Percentiles rank a stretch among this genome's conserved stretches.
Evolutionary conservation across 2,113 vertebrate genomes (phyloP).

Genomic region (Lampris megalopsis): DNA sequence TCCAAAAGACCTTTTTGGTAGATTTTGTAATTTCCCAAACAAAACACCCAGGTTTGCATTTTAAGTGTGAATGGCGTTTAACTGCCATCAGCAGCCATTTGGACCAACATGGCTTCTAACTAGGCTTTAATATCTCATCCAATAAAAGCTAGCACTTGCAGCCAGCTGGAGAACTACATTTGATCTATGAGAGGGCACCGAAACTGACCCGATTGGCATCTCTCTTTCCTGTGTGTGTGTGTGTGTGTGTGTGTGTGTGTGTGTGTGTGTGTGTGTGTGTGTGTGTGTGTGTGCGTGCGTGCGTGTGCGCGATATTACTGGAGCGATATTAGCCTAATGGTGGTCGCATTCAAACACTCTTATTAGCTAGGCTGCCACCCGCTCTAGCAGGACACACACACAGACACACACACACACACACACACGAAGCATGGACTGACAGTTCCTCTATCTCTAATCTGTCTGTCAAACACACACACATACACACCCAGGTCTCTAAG

Average conservation of each 20-base stretch:
- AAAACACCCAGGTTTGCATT: constrained; percentile 12
- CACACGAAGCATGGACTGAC: neutral
- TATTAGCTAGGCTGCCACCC: constrained; percentile 84
- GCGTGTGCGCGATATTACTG: constrained; percentile 60
- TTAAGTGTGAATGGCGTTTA: constrained; percentile 61
- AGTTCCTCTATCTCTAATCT: constrained; percentile 55
- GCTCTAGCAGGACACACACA: constrained; percentile 61
- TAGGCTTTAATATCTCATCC: constrained; percentile 73
- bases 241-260: constrained; percentile 7
- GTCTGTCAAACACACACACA: constrained; percentile 66
- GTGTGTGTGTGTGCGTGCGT: constrained; percentile 29
- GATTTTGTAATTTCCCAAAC: too few species aligned
- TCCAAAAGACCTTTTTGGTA: too few species aligned
- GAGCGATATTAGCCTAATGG: constrained; percentile 85
- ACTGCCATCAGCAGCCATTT: constrained; percentile 55
- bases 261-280: constrained; percentile 22
- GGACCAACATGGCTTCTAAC: constrained; percentile 66
- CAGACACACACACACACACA: constrained; percentile 13
- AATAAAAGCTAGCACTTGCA: constrained; percentile 70
- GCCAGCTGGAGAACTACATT: constrained; percentile 55
- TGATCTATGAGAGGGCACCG: constrained; percentile 60
- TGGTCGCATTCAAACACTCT: constrained; percentile 88
- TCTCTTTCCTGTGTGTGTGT: constrained; percentile 33
- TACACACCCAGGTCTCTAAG: constrained; percentile 84
- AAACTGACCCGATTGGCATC: constrained; percentile 55